Conservation (phyloP, 2,113 vertebrate genomes). For the Gallinago paraguaiae region DNA sequence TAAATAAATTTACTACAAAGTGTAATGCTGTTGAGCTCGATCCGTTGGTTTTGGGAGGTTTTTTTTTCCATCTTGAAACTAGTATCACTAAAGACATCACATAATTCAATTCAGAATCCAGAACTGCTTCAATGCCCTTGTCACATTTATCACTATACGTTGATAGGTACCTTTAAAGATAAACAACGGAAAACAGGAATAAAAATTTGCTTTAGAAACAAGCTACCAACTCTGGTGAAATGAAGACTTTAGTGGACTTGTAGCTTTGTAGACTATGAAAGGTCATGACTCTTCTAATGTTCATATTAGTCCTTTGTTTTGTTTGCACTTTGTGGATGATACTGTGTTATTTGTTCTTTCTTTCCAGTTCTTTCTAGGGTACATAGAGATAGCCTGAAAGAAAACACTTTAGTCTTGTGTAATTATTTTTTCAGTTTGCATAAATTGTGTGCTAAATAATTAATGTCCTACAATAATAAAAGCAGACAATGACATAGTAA, state of each 20-base stretch:
- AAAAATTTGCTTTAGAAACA: neutral
- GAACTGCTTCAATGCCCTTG: neutral
- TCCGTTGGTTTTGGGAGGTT: neutral
- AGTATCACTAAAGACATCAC: neutral
- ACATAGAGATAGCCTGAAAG: neutral
- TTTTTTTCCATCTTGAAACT: neutral
- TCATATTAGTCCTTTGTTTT: neutral
- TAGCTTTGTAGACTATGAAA: neutral
- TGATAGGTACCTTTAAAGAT: neutral
- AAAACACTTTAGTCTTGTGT: neutral
- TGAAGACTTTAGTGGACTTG: neutral
- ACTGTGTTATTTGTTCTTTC: neutral
- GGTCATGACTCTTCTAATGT: neutral
- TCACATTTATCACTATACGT: neutral
- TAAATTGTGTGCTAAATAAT: neutral
- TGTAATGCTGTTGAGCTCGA: neutral
- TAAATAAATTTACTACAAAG: neutral
- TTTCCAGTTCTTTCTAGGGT: neutral
- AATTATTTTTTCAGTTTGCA: slow-evolving; percentile 10
- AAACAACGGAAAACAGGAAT: neutral
- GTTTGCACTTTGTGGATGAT: neutral
- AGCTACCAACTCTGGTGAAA: neutral
- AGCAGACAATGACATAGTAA: neutral
- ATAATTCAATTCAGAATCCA: neutral
- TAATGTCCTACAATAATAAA: neutral